Conservation (phyloP, 2,113 vertebrate species). For the Myiozetetes cayanensis region DNA sequence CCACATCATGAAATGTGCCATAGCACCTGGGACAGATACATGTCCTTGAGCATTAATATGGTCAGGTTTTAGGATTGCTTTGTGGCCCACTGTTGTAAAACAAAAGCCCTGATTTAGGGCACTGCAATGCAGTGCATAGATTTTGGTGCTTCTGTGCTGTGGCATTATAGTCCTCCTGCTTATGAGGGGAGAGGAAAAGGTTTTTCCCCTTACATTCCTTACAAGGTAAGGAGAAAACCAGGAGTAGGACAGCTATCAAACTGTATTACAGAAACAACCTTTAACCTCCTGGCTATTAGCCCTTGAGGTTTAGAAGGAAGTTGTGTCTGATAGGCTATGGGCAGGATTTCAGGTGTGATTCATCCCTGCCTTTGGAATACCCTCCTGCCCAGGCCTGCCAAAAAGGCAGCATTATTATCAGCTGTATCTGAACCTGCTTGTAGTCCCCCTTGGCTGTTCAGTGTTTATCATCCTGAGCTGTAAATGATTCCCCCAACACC, state of each 20-base stretch:
- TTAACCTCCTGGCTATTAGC: not conserved
- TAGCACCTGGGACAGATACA: not conserved
- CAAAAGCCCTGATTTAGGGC: not conserved
- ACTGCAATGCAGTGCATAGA: not conserved
- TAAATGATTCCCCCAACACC: not conserved
- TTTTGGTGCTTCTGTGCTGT: not conserved
- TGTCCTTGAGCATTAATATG: not conserved
- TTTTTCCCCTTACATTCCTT: not conserved
- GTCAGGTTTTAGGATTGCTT: not conserved
- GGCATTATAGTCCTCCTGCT: not conserved
- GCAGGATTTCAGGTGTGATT: not conserved
- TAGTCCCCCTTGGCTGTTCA: not conserved
- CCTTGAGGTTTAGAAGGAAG: not conserved
- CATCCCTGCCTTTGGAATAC: not conserved
- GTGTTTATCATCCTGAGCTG: not conserved
- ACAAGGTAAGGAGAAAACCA: not conserved
- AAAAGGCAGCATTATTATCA: not conserved
- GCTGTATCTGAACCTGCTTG: not conserved
- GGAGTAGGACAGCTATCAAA: not conserved
- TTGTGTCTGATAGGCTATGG: not conserved
- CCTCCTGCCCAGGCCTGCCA: not conserved
- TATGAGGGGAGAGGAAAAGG: not conserved
- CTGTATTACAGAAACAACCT: not conserved
- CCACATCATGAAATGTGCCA: not conserved
- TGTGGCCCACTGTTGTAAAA: not conserved